Evolutionary conservation across 2,888 invertebrate genomes (phyloP), one percentile per base, ranked within the genome.

Genomic region (Hypsopygia costalis): DNA sequence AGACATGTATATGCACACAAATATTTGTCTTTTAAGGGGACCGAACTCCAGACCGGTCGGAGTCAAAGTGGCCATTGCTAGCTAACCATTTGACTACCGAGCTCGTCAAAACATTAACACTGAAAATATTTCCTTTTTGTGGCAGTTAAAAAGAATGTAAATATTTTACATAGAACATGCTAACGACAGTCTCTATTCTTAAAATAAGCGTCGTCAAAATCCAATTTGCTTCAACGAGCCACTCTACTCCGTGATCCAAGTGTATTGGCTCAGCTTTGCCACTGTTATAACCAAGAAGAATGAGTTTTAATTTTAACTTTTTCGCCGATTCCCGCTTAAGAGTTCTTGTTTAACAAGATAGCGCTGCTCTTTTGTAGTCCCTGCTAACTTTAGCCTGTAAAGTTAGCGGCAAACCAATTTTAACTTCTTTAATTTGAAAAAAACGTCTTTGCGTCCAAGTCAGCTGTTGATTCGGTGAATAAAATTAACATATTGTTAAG

Each of bases 231-330:
- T 10, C 11, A 20, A 22, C 28, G 21, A n/a, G 31, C 3, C 4
- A 9, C 20, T n/a, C 16, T 4, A 3, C 2, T 11, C 11, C 25
- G n/a, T 25, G 9, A 36, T 29, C 35, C 31, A 27, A 16, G 12
- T 40, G 39, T 44, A 44, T 48, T 44, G 47, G 31, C 35, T 37
- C 46, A 34, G 37, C 40, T 36, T 30, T 9, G 29, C 12, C 34
- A 32, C 38, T 36, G 52, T 62, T 63, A 64, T 66, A 64, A 65
- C 58, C 57, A 44, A 51, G 54, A 62, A 64, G 64, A 72, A 72
- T 67, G 70, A 68, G 68, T 75, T 79, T 79, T 76, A 77, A 81
- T 77, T 71, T 74, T 63, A 79, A 81, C 73, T 79, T 79, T 75
- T 73, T 68, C 65, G 54, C 66, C 61, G 65, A 73, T 69, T 69